Conservation (phyloP, 2,888 invertebrate genomes). For the Tortricodes alternella region DNA sequence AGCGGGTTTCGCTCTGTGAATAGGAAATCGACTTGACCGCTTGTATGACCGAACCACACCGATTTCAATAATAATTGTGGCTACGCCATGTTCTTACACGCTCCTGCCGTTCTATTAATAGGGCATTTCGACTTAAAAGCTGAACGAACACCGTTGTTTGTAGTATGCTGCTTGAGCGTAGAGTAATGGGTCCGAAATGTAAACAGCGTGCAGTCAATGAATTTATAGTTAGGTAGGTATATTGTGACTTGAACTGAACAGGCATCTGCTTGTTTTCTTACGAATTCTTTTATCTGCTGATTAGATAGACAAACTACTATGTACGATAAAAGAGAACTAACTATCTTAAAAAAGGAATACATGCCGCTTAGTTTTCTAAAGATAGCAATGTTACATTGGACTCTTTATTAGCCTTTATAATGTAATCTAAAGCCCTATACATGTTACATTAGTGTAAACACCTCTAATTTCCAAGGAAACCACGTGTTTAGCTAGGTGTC, state of each 20-base stretch:
- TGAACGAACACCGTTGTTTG: conserved; percentile 30
- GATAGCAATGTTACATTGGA: no score
- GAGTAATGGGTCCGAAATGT: conserved; percentile 30
- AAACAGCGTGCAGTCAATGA: conserved; percentile 29
- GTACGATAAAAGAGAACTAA: no score
- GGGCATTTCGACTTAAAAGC: conserved; percentile 29
- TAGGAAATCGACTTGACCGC: conserved; percentile 58
- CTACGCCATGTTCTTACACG: conserved; percentile 11
- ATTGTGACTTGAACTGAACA: conserved; percentile 11
- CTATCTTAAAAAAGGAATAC: no score
- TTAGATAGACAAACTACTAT: no score
- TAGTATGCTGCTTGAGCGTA: conserved; percentile 12
- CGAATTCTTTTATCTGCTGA: not conserved
- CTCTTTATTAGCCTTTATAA: no score
- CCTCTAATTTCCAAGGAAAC: not conserved
- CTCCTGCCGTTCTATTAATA: conserved; percentile 23
- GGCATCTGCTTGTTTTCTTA: conserved; percentile 17
- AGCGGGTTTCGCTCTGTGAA: conserved; percentile 58
- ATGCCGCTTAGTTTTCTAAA: no score
- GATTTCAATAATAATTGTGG: conserved; percentile 30
- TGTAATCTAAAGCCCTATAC: no score
- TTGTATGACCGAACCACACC: conserved; percentile 34
- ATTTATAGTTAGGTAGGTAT: conserved; percentile 27
- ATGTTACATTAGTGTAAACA: no score
- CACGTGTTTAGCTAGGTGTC: not conserved